A percentile compares a stretch with the other conserved stretches of the same genome.
phyloP scores from a whole-genome alignment of 2,797 vertebrate species.

The Lacerta bilineata region DNA sequence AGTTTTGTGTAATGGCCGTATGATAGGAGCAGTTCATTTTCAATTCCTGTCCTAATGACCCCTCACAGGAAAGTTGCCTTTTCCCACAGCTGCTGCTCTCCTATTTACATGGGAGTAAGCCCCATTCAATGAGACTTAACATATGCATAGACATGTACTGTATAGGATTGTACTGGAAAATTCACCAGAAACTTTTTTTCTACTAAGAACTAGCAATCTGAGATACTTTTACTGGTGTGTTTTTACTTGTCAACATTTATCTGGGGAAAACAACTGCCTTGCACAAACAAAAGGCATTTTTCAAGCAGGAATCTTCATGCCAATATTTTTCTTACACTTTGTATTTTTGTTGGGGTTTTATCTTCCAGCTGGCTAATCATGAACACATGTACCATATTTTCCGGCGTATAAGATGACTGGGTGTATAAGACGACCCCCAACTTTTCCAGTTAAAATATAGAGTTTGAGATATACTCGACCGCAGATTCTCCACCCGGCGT shows the following conservation, averaged over 20 bases:
- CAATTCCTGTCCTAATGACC: too few species aligned
- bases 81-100: too few species aligned
- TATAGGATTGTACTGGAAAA: not conserved
- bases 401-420: too few species aligned
- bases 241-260: not conserved
- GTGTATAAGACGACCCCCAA: too few species aligned
- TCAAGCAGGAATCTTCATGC: not conserved
- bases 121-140: too few species aligned
- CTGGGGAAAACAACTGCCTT: not conserved
- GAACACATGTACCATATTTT: not conserved
- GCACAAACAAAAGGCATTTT: not conserved
- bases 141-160: not conserved
- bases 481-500: too few species aligned
- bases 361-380: conserved; percentile 39
- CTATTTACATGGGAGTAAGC: too few species aligned
- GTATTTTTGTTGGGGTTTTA: conserved; percentile 47
- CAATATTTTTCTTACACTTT: conserved; percentile 17
- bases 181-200: not conserved
- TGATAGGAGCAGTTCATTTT: too few species aligned
- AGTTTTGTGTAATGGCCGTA: too few species aligned
- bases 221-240: not conserved
- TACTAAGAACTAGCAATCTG: not conserved
- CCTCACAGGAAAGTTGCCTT: too few species aligned
- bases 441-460: too few species aligned
- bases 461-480: too few species aligned